phyloP scores from a whole-genome alignment of 2,797 vertebrate species.

The Enteromius thamalakanensis region DNA sequence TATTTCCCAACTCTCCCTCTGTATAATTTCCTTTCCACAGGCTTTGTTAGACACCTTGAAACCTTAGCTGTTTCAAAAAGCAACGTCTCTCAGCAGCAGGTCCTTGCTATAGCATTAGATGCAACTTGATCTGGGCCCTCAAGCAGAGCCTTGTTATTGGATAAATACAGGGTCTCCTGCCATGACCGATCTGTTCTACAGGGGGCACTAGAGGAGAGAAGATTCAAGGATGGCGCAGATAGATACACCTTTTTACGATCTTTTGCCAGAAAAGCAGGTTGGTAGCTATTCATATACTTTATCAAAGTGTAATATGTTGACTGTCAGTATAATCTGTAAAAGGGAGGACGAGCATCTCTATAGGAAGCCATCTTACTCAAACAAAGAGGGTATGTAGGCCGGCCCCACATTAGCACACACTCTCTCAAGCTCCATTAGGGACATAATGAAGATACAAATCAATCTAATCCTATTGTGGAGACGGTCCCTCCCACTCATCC shows the following conservation, averaged over 20 bases:
- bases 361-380: constrained; percentile 20
- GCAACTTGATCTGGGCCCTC: constrained; percentile 62
- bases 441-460: constrained; percentile 53
- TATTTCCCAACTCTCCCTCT: constrained; percentile 53
- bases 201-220: constrained; percentile 59
- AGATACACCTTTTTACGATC: too few relatives aligned
- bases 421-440: constrained; percentile 48
- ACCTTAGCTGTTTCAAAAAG: constrained; percentile 65
- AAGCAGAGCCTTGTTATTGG: constrained; percentile 62
- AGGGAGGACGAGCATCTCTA: background rate
- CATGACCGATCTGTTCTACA: constrained; percentile 42
- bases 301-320: background rate
- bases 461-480: constrained; percentile 45
- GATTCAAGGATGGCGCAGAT: constrained; percentile 16
- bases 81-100: constrained; percentile 65
- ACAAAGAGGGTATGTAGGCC: constrained; percentile 1
- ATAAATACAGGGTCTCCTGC: constrained; percentile 59
- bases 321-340: background rate
- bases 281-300: background rate
- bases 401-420: constrained; percentile 34
- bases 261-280: background rate
- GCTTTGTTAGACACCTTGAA: constrained; percentile 66
- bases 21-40: constrained; percentile 59
- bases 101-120: constrained; percentile 65
- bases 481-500: constrained; percentile 49